Conservation (phyloP, 1,140 invertebrate genomes). For the Druon quercuslanigerum region DNA sequence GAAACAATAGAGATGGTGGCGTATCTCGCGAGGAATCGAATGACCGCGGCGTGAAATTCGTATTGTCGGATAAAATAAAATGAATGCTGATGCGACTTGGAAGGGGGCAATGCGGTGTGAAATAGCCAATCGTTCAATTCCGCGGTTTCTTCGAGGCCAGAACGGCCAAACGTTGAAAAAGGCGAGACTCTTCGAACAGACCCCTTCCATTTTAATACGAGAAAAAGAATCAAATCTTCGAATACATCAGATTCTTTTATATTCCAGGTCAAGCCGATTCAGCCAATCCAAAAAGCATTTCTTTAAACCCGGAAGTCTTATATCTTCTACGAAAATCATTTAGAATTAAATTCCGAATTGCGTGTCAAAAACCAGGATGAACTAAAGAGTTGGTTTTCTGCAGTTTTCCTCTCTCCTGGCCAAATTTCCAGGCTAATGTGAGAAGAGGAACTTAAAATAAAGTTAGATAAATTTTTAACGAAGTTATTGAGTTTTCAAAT, state of each 20-base stretch:
- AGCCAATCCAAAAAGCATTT: background rate
- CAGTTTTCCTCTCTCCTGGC: too few relatives aligned
- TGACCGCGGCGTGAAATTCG: slow-evolving; percentile 48
- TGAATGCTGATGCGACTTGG: slow-evolving; percentile 45
- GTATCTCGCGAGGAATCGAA: slow-evolving; percentile 40
- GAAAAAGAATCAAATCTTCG: background rate
- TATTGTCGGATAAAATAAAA: slow-evolving; percentile 46
- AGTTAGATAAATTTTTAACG: too few relatives aligned
- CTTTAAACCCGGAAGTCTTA: background rate
- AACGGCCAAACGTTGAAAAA: background rate
- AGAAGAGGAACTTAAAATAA: too few relatives aligned
- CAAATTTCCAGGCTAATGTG: too few relatives aligned
- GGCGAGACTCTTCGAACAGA: background rate
- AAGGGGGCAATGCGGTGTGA: slow-evolving; percentile 55
- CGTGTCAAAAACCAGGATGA: too few relatives aligned
- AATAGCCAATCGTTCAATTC: slow-evolving; percentile 52
- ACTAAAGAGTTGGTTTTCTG: too few relatives aligned
- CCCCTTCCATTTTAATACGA: background rate
- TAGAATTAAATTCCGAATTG: too few relatives aligned
- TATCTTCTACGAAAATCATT: too few relatives aligned
- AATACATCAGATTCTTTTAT: background rate
- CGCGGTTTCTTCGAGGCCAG: slow-evolving; percentile 9
- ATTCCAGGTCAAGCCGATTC: background rate
- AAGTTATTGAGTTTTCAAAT: too few relatives aligned
- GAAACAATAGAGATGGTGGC: background rate